Evolutionary conservation across 2,797 vertebrate genomes (phyloP).

Genomic region (Bradypus variegatus): DNA sequence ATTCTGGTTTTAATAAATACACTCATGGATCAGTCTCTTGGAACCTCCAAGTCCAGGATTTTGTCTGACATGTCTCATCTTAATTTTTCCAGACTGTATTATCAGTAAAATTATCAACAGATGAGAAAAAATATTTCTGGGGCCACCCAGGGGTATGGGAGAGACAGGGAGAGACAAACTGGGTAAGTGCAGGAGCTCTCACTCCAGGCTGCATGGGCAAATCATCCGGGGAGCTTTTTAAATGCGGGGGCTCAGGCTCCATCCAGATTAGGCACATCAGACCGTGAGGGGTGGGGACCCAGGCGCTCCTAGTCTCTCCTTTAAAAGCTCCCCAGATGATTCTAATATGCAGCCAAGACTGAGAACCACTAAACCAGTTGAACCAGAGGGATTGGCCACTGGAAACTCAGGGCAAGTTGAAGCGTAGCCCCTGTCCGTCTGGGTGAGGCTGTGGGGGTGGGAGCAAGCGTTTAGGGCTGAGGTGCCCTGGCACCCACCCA

Average conservation of each 20-base stretch:
- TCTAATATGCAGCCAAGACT: not conserved
- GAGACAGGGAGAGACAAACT: not conserved
- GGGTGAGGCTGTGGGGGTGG: too few species aligned
- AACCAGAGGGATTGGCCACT: too few species aligned
- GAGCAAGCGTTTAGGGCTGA: too few species aligned
- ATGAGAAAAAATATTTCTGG: not conserved
- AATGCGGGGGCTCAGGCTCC: not conserved
- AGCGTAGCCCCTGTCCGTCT: not conserved
- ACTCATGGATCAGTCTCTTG: too few species aligned
- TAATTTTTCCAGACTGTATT: constrained; percentile 13
- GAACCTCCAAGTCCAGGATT: too few species aligned
- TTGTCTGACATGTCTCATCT: not conserved
- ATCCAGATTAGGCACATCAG: not conserved
- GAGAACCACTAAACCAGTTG: constrained; percentile 38
- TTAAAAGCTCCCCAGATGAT: too few species aligned
- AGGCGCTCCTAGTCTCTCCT: not conserved
- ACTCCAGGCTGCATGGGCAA: too few species aligned
- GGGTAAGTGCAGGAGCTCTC: not conserved
- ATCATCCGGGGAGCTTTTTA: not conserved
- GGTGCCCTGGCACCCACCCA: too few species aligned
- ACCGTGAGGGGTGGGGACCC: not conserved
- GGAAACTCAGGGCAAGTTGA: constrained; percentile 29
- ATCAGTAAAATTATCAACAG: not conserved
- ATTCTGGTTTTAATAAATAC: too few species aligned
- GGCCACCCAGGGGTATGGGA: not conserved